Evolutionary conservation across 2,797 vertebrate species (phyloP).

Genomic region (Amniataba percoides): DNA sequence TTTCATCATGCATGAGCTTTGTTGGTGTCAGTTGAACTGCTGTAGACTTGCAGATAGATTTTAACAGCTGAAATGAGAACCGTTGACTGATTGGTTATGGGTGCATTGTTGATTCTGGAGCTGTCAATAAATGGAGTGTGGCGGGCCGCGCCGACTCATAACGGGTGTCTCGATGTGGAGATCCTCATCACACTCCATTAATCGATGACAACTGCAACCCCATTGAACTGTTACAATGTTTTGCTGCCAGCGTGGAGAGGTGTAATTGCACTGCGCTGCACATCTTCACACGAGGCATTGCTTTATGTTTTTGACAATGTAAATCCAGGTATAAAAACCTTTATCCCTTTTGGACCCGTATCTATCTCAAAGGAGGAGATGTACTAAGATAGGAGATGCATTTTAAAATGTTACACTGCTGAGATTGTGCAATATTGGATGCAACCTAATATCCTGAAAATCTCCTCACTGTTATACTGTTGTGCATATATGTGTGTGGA

Average conservation of each 20-base stretch:
- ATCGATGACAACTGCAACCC: conserved; percentile 38
- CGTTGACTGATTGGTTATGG: conserved; percentile 53
- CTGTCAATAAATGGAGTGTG: conserved; percentile 51
- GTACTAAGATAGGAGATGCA: conserved; percentile 16
- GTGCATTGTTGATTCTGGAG: conserved; percentile 48
- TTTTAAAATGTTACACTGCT: conserved; percentile 25
- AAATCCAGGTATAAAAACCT: conserved; percentile 28
- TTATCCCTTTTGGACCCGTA: conserved; percentile 1
- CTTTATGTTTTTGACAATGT: conserved; percentile 31
- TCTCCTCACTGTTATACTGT: conserved; percentile 10
- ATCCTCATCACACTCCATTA: conserved; percentile 42
- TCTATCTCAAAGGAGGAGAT: conserved; percentile 24
- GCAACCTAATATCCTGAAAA: conserved; percentile 24
- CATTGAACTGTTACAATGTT: conserved; percentile 27
- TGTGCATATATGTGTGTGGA: conserved; percentile 25
- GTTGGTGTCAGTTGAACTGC: conserved; percentile 51
- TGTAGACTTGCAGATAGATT: conserved; percentile 57
- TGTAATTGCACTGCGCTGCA: conserved; percentile 30
- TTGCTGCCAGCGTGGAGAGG: conserved; percentile 8
- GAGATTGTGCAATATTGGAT: conserved; percentile 19
- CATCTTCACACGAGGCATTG: conserved; percentile 23
- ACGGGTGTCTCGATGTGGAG: conserved; percentile 25
- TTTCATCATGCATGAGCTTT: conserved; percentile 79
- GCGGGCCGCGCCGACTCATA: conserved; percentile 8
- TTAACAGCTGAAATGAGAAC: conserved; percentile 58